These are phyloP conservation scores for Limanda limanda DNA, from an alignment of 2,113 vertebrate genomes.

Conservation along the genomic window DNA sequence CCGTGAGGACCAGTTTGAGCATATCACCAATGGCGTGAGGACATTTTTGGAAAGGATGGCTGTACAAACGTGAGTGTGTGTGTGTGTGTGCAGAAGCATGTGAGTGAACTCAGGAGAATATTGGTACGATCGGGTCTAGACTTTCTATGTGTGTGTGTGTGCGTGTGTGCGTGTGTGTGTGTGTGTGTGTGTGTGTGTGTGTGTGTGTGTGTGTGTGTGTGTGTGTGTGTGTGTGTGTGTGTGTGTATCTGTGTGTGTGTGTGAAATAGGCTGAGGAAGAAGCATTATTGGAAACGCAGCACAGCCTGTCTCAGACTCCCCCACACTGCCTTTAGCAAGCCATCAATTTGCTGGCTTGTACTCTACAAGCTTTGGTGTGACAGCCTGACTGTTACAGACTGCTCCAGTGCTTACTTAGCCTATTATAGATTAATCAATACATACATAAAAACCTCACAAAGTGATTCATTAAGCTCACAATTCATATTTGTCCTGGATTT, in stretches of 20 bases:
- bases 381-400: constrained; percentile 34
- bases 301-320: constrained; percentile 24
- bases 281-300: constrained; percentile 33
- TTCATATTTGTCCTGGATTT: constrained; percentile 13
- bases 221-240: neutral
- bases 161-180: neutral
- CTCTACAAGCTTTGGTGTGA: constrained; percentile 21
- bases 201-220: neutral
- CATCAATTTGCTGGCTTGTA: constrained; percentile 49
- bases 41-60: too few species aligned
- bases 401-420: constrained; percentile 41
- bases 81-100: neutral
- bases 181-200: neutral
- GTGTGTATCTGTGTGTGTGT: neutral
- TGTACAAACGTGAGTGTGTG: too few species aligned
- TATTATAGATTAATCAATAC: constrained; percentile 64
- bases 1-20: too few species aligned
- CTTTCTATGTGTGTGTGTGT: neutral
- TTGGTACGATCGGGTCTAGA: too few species aligned
- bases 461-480: constrained; percentile 38
- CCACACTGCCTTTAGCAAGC: constrained; percentile 41
- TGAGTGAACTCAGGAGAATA: neutral
- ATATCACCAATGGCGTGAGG: too few species aligned
- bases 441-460: constrained; percentile 53
- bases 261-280: neutral